Percentiles rank a stretch among this genome's conserved stretches.
Conservation (phyloP, 2,797 vertebrate species). For the Emys orbicularis region DNA sequence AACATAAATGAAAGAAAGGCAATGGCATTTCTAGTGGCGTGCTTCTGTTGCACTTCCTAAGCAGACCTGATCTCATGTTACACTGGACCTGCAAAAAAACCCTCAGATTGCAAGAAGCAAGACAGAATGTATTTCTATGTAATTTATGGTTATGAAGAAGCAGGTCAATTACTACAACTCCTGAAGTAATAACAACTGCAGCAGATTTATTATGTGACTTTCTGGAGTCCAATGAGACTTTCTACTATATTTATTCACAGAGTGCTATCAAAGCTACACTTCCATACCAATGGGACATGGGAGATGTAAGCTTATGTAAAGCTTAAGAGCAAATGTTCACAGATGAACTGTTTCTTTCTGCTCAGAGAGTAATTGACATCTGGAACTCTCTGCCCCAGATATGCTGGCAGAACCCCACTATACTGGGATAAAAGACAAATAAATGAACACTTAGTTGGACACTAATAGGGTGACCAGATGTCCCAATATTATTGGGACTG, state of each 20-base stretch:
- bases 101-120: neutral
- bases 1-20: neutral
- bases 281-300: neutral
- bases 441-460: neutral
- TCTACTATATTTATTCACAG: neutral
- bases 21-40: neutral
- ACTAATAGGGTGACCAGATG: neutral
- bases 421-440: neutral
- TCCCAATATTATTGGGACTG: too few species aligned
- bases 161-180: slow-evolving; percentile 30
- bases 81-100: neutral
- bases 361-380: neutral
- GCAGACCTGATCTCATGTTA: neutral
- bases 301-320: neutral
- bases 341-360: neutral
- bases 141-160: slow-evolving; percentile 17
- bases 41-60: neutral
- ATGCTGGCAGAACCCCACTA: neutral
- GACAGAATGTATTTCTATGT: neutral
- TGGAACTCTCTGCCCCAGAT: neutral
- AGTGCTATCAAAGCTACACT: slow-evolving; percentile 20
- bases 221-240: slow-evolving; percentile 2
- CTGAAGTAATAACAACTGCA: slow-evolving; percentile 11
- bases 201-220: slow-evolving; percentile 33
- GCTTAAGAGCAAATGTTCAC: neutral